phyloP scores from a whole-genome alignment of 1,140 invertebrate genomes.

The Heliconius eleuchia region DNA sequence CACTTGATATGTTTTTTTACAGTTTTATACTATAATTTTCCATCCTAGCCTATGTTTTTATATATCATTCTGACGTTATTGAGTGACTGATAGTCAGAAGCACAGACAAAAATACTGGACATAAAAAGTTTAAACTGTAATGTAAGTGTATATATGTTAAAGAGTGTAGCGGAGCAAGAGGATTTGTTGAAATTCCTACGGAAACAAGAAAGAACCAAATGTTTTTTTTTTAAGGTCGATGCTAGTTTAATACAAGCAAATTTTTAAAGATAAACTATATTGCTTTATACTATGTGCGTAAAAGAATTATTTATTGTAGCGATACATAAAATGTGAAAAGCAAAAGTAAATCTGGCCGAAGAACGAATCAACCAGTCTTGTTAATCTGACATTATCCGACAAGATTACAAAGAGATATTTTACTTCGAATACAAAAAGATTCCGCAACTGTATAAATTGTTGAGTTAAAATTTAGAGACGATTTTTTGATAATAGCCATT shows the following conservation, averaged over 20 bases:
- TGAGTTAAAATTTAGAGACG: constrained; percentile 28
- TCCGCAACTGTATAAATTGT: constrained; percentile 18
- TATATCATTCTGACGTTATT: no score
- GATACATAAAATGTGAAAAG: constrained; percentile 36
- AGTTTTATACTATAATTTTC: no score
- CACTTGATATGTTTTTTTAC: no score
- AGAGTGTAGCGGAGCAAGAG: no score
- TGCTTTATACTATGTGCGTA: not conserved
- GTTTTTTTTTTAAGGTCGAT: no score
- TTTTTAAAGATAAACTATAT: not conserved
- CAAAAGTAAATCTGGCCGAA: constrained; percentile 53
- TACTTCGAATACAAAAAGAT: constrained; percentile 54
- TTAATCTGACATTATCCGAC: constrained; percentile 66
- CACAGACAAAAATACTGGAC: no score
- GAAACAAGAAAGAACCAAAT: no score
- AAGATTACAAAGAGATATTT: constrained; percentile 67
- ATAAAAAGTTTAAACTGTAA: no score
- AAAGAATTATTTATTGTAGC: constrained; percentile 4
- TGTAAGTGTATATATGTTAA: no score
- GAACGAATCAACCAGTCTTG: constrained; percentile 53
- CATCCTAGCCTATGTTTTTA: no score
- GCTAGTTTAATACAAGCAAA: not conserved
- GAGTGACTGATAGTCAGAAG: no score
- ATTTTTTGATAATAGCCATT: constrained; percentile 14
- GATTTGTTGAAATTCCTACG: no score